A percentile compares a stretch with the other conserved stretches of the same genome.
phyloP scores from a whole-genome alignment of 2,888 invertebrate genomes.

The Drosophila setosimentum region DNA sequence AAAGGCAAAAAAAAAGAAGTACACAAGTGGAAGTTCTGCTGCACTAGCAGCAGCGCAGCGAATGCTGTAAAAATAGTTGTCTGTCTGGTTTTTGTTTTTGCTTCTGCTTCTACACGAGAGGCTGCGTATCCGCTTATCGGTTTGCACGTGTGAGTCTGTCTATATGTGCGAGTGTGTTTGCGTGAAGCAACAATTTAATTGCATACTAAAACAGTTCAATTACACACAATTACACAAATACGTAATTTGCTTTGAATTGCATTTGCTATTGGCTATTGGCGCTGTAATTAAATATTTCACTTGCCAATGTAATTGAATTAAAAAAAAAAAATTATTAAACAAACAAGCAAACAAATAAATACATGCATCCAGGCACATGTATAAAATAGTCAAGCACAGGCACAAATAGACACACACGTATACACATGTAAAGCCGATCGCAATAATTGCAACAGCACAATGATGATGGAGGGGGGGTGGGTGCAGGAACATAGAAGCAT shows the following conservation, averaged over 20 bases:
- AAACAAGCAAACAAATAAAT: constrained; percentile 21
- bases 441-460: constrained; percentile 32
- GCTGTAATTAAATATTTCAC: constrained; percentile 71
- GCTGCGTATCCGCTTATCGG: constrained; percentile 38
- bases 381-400: constrained; percentile 2
- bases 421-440: constrained; percentile 17
- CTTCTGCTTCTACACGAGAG: constrained; percentile 32
- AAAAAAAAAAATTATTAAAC: constrained; percentile 13
- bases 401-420: not conserved
- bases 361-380: constrained; percentile 1
- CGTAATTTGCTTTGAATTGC: constrained; percentile 69
- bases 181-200: constrained; percentile 73
- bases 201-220: constrained; percentile 74
- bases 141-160: constrained; percentile 22
- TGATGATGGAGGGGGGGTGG: not conserved
- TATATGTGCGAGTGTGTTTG: constrained; percentile 21
- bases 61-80: constrained; percentile 65
- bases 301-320: constrained; percentile 46
- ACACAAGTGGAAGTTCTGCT: constrained; percentile 55
- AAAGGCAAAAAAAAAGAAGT: constrained; percentile 22
- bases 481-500: constrained; percentile 10
- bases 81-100: constrained; percentile 61
- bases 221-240: constrained; percentile 70
- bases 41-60: constrained; percentile 42
- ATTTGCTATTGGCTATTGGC: constrained; percentile 50